These are phyloP conservation scores for Melospiza melodia DNA, from an alignment of 2,113 vertebrate species.

Conservation along the genomic window DNA sequence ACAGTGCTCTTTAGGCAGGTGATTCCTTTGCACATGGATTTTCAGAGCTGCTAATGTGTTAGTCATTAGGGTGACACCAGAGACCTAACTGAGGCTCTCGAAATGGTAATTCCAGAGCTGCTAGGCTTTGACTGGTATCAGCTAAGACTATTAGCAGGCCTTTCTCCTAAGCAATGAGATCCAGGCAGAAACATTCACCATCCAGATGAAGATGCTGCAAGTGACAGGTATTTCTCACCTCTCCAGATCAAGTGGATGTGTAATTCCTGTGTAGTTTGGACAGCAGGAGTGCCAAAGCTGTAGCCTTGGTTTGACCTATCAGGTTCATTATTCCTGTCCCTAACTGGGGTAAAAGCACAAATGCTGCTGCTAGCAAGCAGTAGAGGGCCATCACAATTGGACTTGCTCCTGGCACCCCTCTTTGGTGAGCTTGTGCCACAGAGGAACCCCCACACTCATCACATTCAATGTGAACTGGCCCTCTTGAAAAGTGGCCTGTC, in stretches of 20 bases:
- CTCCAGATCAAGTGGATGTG: neutral
- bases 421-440: neutral
- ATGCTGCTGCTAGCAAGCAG: neutral
- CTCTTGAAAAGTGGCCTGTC: neutral
- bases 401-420: neutral
- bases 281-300: neutral
- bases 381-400: no score
- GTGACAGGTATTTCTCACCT: neutral
- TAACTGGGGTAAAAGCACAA: rapidly evolving
- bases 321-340: neutral
- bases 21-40: neutral
- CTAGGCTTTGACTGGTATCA: neutral
- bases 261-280: neutral
- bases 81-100: neutral
- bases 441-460: neutral
- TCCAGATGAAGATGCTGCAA: neutral
- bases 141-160: neutral
- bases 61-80: neutral
- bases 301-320: neutral
- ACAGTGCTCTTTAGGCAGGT: neutral
- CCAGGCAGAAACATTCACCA: neutral
- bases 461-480: neutral
- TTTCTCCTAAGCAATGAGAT: neutral
- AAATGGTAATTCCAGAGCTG: neutral
- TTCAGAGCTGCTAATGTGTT: neutral